Conservation (phyloP, 2,888 invertebrate species). For the Chaitophorus viminalis region DNA sequence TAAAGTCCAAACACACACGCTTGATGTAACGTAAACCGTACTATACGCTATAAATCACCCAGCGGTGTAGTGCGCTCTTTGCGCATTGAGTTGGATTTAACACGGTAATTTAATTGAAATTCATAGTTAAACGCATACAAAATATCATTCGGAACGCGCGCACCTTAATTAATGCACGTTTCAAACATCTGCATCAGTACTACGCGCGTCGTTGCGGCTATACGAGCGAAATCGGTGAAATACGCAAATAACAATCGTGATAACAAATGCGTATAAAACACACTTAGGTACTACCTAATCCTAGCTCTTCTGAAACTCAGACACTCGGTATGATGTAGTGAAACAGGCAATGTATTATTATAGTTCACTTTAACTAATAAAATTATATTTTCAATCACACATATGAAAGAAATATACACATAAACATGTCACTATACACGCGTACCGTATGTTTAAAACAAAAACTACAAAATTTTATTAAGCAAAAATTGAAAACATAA, state of each 20-base stretch:
- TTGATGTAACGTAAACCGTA: too few relatives aligned
- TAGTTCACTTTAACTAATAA: too few relatives aligned
- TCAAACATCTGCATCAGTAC: neutral
- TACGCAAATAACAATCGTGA: neutral
- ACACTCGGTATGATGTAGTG: too few relatives aligned
- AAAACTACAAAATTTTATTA: neutral
- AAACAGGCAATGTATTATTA: too few relatives aligned
- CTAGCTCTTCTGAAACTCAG: too few relatives aligned
- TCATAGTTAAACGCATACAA: neutral
- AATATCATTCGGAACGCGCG: neutral
- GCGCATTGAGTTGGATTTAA: neutral
- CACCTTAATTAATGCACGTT: constrained; percentile 24
- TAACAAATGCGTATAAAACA: too few relatives aligned
- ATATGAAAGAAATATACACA: too few relatives aligned
- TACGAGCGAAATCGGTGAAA: neutral
- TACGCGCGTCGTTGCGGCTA: neutral
- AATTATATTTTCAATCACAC: too few relatives aligned
- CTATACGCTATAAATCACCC: constrained; percentile 6
- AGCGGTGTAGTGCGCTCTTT: neutral
- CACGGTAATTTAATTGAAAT: constrained; percentile 27
- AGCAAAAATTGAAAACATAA: neutral
- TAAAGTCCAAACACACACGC: neutral
- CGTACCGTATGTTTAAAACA: too few relatives aligned
- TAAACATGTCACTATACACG: too few relatives aligned
- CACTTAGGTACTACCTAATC: too few relatives aligned